These are phyloP conservation scores for Catocala fraxini DNA, from an alignment of 2,888 invertebrate species.

Conservation along the genomic window DNA sequence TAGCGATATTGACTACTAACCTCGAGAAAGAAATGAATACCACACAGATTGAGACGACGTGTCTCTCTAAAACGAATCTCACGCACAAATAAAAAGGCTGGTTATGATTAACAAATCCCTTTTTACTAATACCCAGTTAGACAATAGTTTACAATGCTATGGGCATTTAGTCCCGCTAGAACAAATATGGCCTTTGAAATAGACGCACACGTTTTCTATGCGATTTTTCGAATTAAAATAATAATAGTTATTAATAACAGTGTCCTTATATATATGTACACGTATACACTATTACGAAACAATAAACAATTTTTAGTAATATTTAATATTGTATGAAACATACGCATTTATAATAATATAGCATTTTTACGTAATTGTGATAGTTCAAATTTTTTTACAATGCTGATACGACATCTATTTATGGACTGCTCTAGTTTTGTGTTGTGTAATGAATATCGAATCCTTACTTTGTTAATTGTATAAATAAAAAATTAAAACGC, in stretches of 20 bases:
- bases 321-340: conserved; percentile 52
- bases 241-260: conserved; percentile 54
- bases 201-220: conserved; percentile 60
- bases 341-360: conserved; percentile 72
- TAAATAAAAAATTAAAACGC: too few species aligned
- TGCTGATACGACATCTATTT: conserved; percentile 37
- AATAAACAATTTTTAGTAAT: conserved; percentile 50
- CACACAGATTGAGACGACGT: neutral
- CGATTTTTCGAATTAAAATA: conserved; percentile 53
- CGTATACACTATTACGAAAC: conserved; percentile 46
- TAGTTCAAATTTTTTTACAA: conserved; percentile 61
- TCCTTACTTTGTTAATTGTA: neutral
- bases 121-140: conserved; percentile 14
- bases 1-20: conserved; percentile 29
- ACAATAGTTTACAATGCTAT: conserved; percentile 39
- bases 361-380: conserved; percentile 74
- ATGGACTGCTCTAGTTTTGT: conserved; percentile 3
- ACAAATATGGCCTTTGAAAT: conserved; percentile 53
- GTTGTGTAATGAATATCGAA: conserved; percentile 4
- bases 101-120: conserved; percentile 43
- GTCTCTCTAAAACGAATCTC: conserved; percentile 33
- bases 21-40: conserved; percentile 4
- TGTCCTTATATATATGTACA: conserved; percentile 61
- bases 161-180: conserved; percentile 62
- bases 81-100: conserved; percentile 29